Base-by-base conservation (phyloP, 2,888 invertebrate genomes). In the Tigriopus californicus region DNA sequence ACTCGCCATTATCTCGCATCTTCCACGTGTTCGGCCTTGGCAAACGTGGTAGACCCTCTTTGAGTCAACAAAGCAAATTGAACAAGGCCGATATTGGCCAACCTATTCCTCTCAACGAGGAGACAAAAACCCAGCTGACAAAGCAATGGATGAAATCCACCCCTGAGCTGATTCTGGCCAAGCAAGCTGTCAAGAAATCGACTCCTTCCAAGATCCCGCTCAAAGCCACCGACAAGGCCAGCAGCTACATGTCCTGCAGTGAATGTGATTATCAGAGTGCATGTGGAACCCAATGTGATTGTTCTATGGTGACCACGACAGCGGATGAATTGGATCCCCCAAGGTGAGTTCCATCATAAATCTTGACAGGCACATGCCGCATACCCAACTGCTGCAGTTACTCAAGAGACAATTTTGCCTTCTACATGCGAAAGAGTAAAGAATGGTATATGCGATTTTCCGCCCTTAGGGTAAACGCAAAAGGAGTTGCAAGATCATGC, bases 251-350 rank as follows among this genome's bases (percentile, higher is more conserved):
- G 15, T 52, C 52, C 10, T 54, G 54, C 15, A 54, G 54, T 54
- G 54, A 54, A 22, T 54, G 54, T 54, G 54, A 41, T 20, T 51
- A 51, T 24, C 15, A 20, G 24, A 51, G 52, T 51, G 52, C 33
- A 3, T 33, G 33, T 33, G 33, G 33, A 33, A 33, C 33, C 33
- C 33, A 33, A 33, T 33, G 33, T 33, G 33, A 33, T 33, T 33
- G 33, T 33, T 33, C 33, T 33, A 33, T 33, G 33, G 33, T 33
- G 33, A 33, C 33, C 33, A 33, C 33, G 8, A 33, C 33, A 3
- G 33, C 33, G 8, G 33, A 33, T 33, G 33, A 33, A 33, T 8
- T 5, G 33, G 33, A 33, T 33, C 33, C 33, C 33, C 33, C 33
- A 33, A 33, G 33, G 33, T 33, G 8, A 33, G 33, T 33, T 8